Conservation (phyloP, 2,888 invertebrate genomes). For the Caenorhabditis wallacei region DNA sequence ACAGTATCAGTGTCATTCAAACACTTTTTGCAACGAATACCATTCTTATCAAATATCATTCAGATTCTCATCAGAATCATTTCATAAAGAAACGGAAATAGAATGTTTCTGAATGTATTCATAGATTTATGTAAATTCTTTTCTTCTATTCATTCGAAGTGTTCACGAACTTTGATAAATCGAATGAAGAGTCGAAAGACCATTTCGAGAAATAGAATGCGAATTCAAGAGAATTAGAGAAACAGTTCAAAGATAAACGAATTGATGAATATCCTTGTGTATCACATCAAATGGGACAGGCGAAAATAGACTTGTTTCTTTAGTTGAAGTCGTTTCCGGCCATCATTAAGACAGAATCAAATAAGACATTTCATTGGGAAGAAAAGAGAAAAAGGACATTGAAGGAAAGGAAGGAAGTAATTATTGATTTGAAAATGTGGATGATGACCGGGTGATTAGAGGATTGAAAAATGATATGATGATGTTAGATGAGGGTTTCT, state of each 20-base stretch:
- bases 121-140: neutral
- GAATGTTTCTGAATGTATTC: neutral
- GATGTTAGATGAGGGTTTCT: neutral
- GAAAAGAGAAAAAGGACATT: constrained; percentile 1
- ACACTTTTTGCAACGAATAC: constrained; percentile 33
- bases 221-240: neutral
- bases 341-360: constrained; percentile 45
- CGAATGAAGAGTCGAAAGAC: constrained; percentile 19
- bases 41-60: constrained; percentile 9
- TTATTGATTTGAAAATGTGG: constrained; percentile 15
- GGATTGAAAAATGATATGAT: neutral
- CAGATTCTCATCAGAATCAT: constrained; percentile 6
- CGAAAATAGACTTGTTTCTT: constrained; percentile 55
- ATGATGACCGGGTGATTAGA: constrained; percentile 34
- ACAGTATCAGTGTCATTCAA: constrained; percentile 28
- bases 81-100: constrained; percentile 21
- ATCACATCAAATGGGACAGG: constrained; percentile 6
- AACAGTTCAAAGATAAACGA: constrained; percentile 48
- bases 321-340: constrained; percentile 45
- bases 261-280: constrained; percentile 9
- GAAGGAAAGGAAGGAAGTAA: neutral
- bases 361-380: constrained; percentile 44
- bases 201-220: neutral
- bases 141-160: neutral
- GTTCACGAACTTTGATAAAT: constrained; percentile 13